Base-by-base conservation (phyloP, 2,113 vertebrate species). In the Megaleporinus macrocephalus region DNA sequence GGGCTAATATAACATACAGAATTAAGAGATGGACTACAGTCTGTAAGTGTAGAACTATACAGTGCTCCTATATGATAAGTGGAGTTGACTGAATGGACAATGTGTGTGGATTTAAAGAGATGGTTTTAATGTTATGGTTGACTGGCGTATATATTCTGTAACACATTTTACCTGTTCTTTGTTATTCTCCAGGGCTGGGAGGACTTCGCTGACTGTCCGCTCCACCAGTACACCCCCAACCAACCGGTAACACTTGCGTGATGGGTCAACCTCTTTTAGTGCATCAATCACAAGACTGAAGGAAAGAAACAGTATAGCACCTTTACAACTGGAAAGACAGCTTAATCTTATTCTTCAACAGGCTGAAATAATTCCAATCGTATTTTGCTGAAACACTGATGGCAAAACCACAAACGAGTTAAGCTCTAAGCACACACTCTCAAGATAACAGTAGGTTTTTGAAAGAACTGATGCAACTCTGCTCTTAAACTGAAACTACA, bases 191-290 rank as follows among this genome's bases (percentile, higher is more conserved):
- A 98, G 79, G 0, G 96, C 96, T 0, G 96, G 96, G 66, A 97
- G 92, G 75, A 98, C 96, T 79, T 98, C 96, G 87, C 95, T 96
- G 33, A 97, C 96, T 0, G 96, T 98, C 49, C 96, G 90, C 84
- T 98, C 96, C 86, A 55, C 53, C 16, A 55, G 53, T 7, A 55
- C 53, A 22, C 53, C 53, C 14, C 53, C 53, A 22, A 55, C 7
- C 53, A 55, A 55, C 16, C 96, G 95, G 87, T 91, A 97, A 85
- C 96, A 98, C 79, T 95, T 55, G 16, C 96, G 92, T 0, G 93
- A 92, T 1, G 95, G 92, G 16, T 97, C 96, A 33, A 96, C 96
- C 0, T 96, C 96, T 70, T 91, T 94, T 83, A 98, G 88, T 0
- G 96, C 96, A 36, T 98, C 96, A 0, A 97, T 95, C 70, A 97